A percentile compares a stretch with the other conserved stretches of the same genome.
Conservation (phyloP, 2,797 vertebrate species). For the Pipistrellus kuhlii region DNA sequence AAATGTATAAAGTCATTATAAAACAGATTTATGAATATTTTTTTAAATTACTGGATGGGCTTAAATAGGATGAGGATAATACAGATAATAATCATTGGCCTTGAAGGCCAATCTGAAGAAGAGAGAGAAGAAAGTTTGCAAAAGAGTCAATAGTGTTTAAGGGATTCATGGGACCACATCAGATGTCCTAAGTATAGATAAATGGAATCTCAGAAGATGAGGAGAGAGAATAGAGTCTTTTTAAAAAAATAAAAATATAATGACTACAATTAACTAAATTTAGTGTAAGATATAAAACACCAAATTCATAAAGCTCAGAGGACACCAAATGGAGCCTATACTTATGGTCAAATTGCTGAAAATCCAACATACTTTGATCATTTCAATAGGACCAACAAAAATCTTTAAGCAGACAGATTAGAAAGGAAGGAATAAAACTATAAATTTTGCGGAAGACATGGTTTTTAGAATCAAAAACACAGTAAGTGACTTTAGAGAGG, state of each 20-base stretch:
- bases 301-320: background rate
- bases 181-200: background rate
- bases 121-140: background rate
- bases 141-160: background rate
- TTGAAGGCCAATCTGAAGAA: conserved; percentile 8
- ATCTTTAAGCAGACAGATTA: background rate
- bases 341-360: background rate
- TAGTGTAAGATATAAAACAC: background rate
- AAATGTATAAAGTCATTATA: background rate
- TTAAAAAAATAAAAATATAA: background rate
- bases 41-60: rapidly evolving
- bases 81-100: background rate
- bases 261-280: background rate
- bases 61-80: background rate
- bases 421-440: background rate
- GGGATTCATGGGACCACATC: background rate
- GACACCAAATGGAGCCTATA: background rate
- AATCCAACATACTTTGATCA: background rate
- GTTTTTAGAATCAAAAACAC: background rate
- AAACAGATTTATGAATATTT: background rate
- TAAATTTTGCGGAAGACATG: background rate
- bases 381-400: background rate
- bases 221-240: background rate
- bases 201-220: background rate
- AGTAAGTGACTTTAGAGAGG: background rate